Conservation (phyloP, 2,113 vertebrate genomes). For the Neoarius graeffei region DNA sequence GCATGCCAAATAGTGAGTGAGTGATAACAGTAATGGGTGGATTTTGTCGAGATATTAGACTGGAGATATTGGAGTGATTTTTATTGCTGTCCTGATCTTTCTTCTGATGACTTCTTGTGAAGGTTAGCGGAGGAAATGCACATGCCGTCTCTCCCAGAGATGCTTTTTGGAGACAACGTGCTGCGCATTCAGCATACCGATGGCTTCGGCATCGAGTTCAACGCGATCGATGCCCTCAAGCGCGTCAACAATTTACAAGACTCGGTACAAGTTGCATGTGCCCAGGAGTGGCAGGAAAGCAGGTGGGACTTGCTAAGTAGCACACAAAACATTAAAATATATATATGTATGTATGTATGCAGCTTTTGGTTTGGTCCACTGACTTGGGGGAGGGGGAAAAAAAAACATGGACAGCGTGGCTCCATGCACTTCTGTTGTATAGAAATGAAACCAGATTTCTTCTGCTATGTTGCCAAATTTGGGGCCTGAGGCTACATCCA, state of each 20-base stretch:
- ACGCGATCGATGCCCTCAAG: slow-evolving; percentile 88
- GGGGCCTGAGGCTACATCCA: no score
- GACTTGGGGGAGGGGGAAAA: no score
- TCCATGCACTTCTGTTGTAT: no score
- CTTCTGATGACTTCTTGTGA: not conserved
- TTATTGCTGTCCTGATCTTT: not conserved
- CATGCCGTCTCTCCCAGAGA: slow-evolving; percentile 94
- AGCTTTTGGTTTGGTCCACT: not conserved
- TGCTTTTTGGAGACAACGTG: slow-evolving; percentile 97
- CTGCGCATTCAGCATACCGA: slow-evolving; percentile 85
- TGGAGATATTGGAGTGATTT: not conserved
- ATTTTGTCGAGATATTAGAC: not conserved
- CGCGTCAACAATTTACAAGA: slow-evolving; percentile 90
- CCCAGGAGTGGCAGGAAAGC: slow-evolving; percentile 97
- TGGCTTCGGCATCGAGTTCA: slow-evolving; percentile 94
- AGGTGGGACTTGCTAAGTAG: slow-evolving; percentile 65
- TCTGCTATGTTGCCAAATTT: no score
- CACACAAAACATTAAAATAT: not conserved
- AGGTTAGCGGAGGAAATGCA: slow-evolving; percentile 89
- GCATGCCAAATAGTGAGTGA: no score
- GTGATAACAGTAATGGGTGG: not conserved
- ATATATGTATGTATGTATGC: no score
- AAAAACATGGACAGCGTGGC: no score
- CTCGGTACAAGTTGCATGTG: slow-evolving; percentile 92
- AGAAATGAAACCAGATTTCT: no score